Percentiles rank a stretch among this genome's conserved stretches.
phyloP scores from a whole-genome alignment of 2,113 vertebrate species.

The Zeus faber region DNA sequence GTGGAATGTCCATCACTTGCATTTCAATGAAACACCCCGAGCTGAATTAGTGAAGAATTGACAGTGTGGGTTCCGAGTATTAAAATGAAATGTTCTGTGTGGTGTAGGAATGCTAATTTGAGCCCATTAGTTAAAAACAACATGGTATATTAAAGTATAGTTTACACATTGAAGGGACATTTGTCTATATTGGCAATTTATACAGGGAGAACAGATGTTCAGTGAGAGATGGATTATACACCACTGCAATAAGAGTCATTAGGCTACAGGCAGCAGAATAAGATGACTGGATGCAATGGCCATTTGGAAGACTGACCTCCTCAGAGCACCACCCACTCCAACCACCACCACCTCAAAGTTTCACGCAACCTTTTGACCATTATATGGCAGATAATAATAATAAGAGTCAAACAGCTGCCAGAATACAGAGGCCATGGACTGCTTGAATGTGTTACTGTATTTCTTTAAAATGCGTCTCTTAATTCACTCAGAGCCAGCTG shows the following conservation, averaged over 20 bases:
- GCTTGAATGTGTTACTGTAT: conserved; percentile 14
- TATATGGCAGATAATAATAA: conserved; percentile 28
- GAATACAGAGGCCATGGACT: conserved; percentile 31
- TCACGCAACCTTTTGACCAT: conserved; percentile 27
- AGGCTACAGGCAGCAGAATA: conserved; percentile 25
- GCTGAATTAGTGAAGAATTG: conserved; percentile 14
- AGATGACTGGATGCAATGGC: conserved; percentile 9
- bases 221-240: conserved; percentile 22
- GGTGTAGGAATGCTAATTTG: conserved; percentile 21
- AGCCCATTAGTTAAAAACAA: conserved; percentile 23
- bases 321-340: not conserved
- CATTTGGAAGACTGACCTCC: not conserved
- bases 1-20: conserved; percentile 34
- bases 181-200: conserved; percentile 45
- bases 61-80: conserved; percentile 5
- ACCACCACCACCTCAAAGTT: conserved; percentile 28
- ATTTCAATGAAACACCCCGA: too few species aligned
- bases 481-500: conserved; percentile 46
- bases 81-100: conserved; percentile 7
- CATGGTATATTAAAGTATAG: conserved; percentile 33
- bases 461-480: conserved; percentile 17
- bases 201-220: conserved; percentile 33
- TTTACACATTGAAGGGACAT: conserved; percentile 32
- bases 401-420: conserved; percentile 41
- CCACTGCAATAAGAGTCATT: conserved; percentile 34